phyloP scores from a whole-genome alignment of 2,113 vertebrate genomes.

The Cebidichthys violaceus region DNA sequence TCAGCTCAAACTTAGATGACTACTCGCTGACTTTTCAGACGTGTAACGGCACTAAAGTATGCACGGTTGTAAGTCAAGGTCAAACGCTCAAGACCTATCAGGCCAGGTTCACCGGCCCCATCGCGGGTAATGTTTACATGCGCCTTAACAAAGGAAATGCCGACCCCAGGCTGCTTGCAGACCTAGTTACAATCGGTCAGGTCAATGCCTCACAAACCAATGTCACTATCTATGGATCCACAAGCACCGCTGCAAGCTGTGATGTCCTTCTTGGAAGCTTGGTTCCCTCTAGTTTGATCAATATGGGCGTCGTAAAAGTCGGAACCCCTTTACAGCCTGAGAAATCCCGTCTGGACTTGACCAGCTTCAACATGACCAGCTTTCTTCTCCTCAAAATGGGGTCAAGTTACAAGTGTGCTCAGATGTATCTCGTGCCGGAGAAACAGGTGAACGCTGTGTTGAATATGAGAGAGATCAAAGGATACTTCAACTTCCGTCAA shows the following conservation, averaged over 20 bases:
- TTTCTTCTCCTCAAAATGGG: constrained; percentile 72
- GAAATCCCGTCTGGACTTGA: constrained; percentile 75
- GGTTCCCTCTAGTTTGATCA: constrained; percentile 42
- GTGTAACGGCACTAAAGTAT: constrained; percentile 74
- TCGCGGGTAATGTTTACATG: constrained; percentile 83
- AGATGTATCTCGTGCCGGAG: constrained; percentile 66
- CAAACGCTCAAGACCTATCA: constrained; percentile 64
- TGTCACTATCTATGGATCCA: constrained; percentile 58
- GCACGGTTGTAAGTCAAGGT: constrained; percentile 70
- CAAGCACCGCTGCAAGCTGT: constrained; percentile 66
- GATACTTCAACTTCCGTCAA: constrained; percentile 80
- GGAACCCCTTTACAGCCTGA: constrained; percentile 68
- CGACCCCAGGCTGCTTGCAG: constrained; percentile 66
- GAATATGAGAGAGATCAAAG: constrained; percentile 83
- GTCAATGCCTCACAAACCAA: constrained; percentile 41
- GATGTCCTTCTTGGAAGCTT: constrained; percentile 54
- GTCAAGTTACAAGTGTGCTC: constrained; percentile 73
- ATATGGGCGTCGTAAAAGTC: constrained; percentile 70
- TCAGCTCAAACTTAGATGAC: constrained; percentile 73
- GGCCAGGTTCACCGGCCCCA: constrained; percentile 76
- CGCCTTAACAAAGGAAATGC: constrained; percentile 55
- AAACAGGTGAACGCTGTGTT: constrained; percentile 79
- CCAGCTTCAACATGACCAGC: constrained; percentile 1
- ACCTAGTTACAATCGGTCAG: constrained; percentile 72
- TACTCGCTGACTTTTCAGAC: constrained; percentile 78